phyloP scores from a whole-genome alignment of 2,113 vertebrate species.

The Bufo gargarizans region DNA sequence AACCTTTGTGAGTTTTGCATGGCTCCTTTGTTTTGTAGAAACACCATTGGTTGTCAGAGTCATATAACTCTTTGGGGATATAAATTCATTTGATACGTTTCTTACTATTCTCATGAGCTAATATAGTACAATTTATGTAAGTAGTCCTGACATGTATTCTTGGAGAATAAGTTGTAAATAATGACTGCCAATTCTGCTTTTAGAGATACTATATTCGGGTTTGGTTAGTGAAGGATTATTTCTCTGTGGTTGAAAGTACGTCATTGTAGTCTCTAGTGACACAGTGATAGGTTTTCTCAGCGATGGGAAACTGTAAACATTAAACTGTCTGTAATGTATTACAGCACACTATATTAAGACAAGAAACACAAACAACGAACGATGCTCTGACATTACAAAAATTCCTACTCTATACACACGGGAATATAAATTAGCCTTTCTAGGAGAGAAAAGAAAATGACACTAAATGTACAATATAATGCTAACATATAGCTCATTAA shows the following conservation, averaged over 20 bases:
- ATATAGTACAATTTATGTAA: conserved; percentile 31
- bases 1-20: background rate
- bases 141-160: conserved; percentile 29
- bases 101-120: background rate
- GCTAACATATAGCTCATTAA: background rate
- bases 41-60: background rate
- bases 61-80: background rate
- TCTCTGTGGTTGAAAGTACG: conserved; percentile 50
- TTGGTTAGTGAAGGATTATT: conserved; percentile 50
- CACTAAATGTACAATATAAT: background rate
- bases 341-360: conserved; percentile 52
- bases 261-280: conserved; percentile 59
- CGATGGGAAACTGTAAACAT: conserved; percentile 57
- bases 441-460: conserved; percentile 16
- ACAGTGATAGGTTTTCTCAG: conserved; percentile 54
- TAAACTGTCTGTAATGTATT: conserved; percentile 36
- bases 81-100: background rate
- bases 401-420: conserved; percentile 34
- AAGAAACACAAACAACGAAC: conserved; percentile 50
- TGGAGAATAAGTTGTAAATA: conserved; percentile 40
- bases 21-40: background rate
- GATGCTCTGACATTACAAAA: conserved; percentile 43
- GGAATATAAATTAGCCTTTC: conserved; percentile 16
- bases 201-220: conserved; percentile 40
- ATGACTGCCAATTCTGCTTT: conserved; percentile 35